Evolutionary conservation across 2,113 vertebrate genomes (phyloP).

Genomic region (Quiscalus mexicanus): DNA sequence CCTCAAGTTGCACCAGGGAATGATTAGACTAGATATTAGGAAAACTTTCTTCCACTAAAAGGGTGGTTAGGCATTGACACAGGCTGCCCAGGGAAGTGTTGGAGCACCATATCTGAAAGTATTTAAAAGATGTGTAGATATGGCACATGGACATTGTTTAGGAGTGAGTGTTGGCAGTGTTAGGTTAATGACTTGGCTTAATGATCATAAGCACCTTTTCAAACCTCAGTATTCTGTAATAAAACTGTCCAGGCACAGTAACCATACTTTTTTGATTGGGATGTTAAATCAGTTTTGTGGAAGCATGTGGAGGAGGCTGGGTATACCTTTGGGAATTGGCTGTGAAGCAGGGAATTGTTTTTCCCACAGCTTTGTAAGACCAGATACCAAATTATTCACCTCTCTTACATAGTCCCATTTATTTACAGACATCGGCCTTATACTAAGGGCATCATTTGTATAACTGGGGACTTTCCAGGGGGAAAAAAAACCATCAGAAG

Average conservation of each 20-base stretch:
- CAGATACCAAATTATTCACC: not conserved
- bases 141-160: accelerated
- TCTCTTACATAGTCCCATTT: not conserved
- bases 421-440: accelerated
- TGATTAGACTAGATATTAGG: not conserved
- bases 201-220: not conserved
- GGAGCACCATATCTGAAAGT: not conserved
- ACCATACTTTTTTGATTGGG: accelerated
- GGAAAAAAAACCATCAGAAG: not conserved
- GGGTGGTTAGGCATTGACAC: accelerated
- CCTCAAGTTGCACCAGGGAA: not conserved
- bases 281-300: not conserved
- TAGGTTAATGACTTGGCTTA: not conserved
- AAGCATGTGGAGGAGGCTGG: not conserved
- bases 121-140: not conserved
- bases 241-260: not conserved
- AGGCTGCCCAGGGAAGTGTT: not conserved
- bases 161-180: not conserved
- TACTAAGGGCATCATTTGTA: not conserved
- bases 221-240: not conserved
- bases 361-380: not conserved
- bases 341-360: not conserved
- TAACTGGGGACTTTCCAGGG: not conserved
- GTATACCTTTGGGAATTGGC: not conserved
- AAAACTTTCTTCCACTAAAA: not conserved